Base-by-base conservation (phyloP, 2,888 invertebrate genomes). In the Boloria selene region DNA sequence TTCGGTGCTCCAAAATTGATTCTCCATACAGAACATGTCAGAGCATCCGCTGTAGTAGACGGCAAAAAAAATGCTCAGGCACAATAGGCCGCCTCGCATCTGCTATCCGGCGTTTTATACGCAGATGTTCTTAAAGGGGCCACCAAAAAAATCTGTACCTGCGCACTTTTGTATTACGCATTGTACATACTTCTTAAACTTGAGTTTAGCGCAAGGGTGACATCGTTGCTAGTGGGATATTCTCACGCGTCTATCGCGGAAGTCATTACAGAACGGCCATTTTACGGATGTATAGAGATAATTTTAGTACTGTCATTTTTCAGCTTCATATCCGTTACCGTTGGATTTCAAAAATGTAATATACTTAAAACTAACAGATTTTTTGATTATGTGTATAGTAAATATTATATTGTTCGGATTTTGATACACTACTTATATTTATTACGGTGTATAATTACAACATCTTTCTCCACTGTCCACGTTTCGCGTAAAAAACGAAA, bases 111-210 rank as follows among this genome's bases (percentile, higher is more conserved):
- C 78, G 77, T 77, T 79, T 79, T 77, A 77, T 77, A 79, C 75
- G 82, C 88, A 88, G 88, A 86, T 88, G 88, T 79, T 78, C 75
- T 78, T 74, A 71, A 71, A 76, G 75, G 79, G 77, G 71, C 72
- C 75, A 74, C 70, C 73, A 65, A 64, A 87, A 85, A 87, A 87
- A 87, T 81, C 80, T 78, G 82, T 88, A 88, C 88, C 88, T 88
- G 87, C 81, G 70, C 75, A 76, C 77, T 77, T 81, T 70, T 70
- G 70, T 70, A 67, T 60, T 68, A 64, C 63, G 70, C 55, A 73
- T 77, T 78, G 78, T 77, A 59, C 38, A 17, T 47, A 58, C 26
- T 81, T 80, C 77, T 78, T 85, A 78, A 82, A 81, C 83, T 85
- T 81, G 82, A 84, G 80, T 79, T 65, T 17, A 16, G 17, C 72